phyloP scores from a whole-genome alignment of 2,113 vertebrate genomes.

The Ammodytes dubius region DNA sequence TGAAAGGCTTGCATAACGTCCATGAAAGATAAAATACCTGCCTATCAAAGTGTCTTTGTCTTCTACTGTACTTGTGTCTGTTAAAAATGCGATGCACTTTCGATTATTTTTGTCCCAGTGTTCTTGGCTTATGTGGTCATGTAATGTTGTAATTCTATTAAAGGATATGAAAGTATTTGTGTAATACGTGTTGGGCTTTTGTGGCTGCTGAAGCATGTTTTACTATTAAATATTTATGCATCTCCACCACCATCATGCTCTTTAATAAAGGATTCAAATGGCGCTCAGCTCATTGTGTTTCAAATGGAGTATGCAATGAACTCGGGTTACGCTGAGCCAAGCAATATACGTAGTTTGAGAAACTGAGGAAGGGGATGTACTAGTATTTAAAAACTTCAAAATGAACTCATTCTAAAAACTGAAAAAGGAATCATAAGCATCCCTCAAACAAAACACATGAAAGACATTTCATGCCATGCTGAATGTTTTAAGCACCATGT shows the following conservation, averaged over 20 bases:
- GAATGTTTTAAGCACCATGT: not conserved
- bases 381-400: not conserved
- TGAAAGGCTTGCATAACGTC: not conserved
- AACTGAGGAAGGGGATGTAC: not conserved
- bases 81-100: conserved; percentile 34
- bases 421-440: not conserved
- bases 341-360: not conserved
- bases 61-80: conserved; percentile 24
- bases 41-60: conserved; percentile 36
- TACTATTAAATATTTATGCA: conserved; percentile 23
- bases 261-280: not conserved
- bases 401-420: not conserved
- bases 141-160: conserved; percentile 31
- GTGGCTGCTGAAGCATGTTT: conserved; percentile 20
- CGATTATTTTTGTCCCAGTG: conserved; percentile 37
- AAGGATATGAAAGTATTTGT: conserved; percentile 21
- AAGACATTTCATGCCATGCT: too few species aligned
- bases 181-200: conserved; percentile 17
- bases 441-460: not conserved
- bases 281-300: not conserved
- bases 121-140: conserved; percentile 17
- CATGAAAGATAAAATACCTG: not conserved
- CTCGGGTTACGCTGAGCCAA: conserved; percentile 2
- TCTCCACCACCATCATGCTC: not conserved
- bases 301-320: not conserved